Conservation (phyloP, 2,888 invertebrate species). For the Cenopis cana region DNA sequence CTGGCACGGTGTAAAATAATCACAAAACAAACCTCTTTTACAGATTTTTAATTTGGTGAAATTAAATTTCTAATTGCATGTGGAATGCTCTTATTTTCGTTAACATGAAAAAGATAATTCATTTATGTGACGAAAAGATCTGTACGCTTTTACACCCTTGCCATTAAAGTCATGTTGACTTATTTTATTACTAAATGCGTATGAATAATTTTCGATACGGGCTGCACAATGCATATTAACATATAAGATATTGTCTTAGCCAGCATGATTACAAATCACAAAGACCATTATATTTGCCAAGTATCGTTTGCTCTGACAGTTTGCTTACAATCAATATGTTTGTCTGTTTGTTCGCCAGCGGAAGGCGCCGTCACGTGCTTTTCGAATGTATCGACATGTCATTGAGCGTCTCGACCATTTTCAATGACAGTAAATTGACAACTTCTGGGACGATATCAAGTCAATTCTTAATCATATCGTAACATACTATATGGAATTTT, state of each 20-base stretch:
- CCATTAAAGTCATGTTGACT: too few species aligned
- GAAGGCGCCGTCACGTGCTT: slow-evolving; percentile 42
- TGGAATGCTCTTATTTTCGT: too few species aligned
- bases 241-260: background rate
- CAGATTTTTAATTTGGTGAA: too few species aligned
- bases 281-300: slow-evolving; percentile 34
- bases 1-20: too few species aligned
- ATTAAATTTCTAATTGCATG: too few species aligned
- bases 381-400: slow-evolving; percentile 27
- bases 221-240: too few species aligned
- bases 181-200: too few species aligned
- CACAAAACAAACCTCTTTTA: too few species aligned
- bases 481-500: background rate
- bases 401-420: slow-evolving; percentile 11
- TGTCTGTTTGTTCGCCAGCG: slow-evolving; percentile 25
- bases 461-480: background rate
- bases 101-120: too few species aligned
- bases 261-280: slow-evolving; percentile 14
- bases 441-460: background rate
- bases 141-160: too few species aligned
- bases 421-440: slow-evolving; percentile 8
- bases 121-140: too few species aligned
- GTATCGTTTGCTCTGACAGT: slow-evolving; percentile 34
- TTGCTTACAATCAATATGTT: slow-evolving; percentile 33
- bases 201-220: too few species aligned